Conservation (phyloP, 1,140 invertebrate species). For the Sinonovacula constricta region DNA sequence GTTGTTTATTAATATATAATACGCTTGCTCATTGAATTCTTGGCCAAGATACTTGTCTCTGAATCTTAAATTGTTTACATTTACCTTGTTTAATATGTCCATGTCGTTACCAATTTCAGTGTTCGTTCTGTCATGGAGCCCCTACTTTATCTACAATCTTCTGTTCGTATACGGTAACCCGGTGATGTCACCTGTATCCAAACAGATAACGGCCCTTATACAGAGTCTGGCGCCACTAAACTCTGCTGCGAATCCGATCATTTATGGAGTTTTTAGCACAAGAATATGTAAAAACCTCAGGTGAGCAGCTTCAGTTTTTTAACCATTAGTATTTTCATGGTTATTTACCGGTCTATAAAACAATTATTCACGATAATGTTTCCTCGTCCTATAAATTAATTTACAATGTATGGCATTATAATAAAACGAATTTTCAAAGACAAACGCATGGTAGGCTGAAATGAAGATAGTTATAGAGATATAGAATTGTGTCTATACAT, state of each 20-base stretch:
- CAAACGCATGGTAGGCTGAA: background rate
- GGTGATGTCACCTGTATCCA: slow-evolving; percentile 84
- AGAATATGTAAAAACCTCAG: slow-evolving; percentile 91
- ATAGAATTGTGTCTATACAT: background rate
- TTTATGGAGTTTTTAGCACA: slow-evolving; percentile 94
- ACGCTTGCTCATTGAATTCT: no score
- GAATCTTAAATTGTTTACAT: no score
- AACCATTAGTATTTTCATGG: background rate
- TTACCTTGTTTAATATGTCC: no score
- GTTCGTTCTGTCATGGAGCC: slow-evolving; percentile 96
- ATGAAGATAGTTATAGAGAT: background rate
- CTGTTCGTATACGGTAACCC: slow-evolving; percentile 91
- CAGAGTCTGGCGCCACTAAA: slow-evolving; percentile 95
- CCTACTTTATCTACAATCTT: slow-evolving; percentile 95
- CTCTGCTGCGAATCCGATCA: slow-evolving; percentile 95
- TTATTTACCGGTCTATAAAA: background rate
- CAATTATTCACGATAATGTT: background rate
- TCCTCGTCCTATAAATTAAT: background rate
- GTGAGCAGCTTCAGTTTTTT: slow-evolving; percentile 78
- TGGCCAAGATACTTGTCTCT: no score
- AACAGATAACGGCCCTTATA: slow-evolving; percentile 93
- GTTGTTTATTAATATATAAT: no score
- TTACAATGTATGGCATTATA: background rate
- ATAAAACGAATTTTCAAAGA: background rate
- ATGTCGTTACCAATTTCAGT: no score